Percentiles rank a stretch among this genome's conserved stretches.
phyloP scores from a whole-genome alignment of 1,140 invertebrate genomes.

The Acromyrmex charruanus region DNA sequence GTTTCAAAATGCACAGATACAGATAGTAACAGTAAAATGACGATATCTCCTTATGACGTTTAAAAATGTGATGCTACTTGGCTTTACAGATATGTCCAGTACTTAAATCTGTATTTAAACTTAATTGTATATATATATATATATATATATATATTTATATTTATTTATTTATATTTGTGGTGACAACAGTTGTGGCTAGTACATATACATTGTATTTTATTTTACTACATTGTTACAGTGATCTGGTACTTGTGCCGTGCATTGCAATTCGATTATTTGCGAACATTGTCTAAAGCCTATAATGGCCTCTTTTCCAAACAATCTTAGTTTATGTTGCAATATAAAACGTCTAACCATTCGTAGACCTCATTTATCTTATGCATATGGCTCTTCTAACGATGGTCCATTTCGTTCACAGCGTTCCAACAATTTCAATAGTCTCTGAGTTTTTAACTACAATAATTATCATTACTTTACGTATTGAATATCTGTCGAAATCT shows the following conservation, averaged over 20 bases:
- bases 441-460: slow-evolving; percentile 76
- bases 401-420: slow-evolving; percentile 81
- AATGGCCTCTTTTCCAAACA: slow-evolving; percentile 59
- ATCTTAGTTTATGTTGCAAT: slow-evolving; percentile 58
- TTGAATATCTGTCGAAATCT: slow-evolving; percentile 69
- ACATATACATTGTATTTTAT: slow-evolving; percentile 72
- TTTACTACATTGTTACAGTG: slow-evolving; percentile 69
- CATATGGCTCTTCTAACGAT: slow-evolving; percentile 75
- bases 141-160: slow-evolving; percentile 53
- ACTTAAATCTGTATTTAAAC: slow-evolving; percentile 77
- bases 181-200: slow-evolving; percentile 83
- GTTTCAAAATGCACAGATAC: slow-evolving; percentile 74
- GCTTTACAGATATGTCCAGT: slow-evolving; percentile 83
- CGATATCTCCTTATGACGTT: slow-evolving; percentile 70
- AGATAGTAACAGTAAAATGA: slow-evolving; percentile 75
- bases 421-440: slow-evolving; percentile 78
- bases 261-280: slow-evolving; percentile 77
- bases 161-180: slow-evolving; percentile 76
- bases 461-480: slow-evolving; percentile 72
- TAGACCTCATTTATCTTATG: slow-evolving; percentile 58
- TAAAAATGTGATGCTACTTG: slow-evolving; percentile 80
- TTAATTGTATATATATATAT: slow-evolving; percentile 69
- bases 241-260: slow-evolving; percentile 78
- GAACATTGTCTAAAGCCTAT: slow-evolving; percentile 69
- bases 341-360: slow-evolving; percentile 54